Evolutionary conservation across 2,113 vertebrate genomes (phyloP).

Genomic region (Andinoacara biseriatus): DNA sequence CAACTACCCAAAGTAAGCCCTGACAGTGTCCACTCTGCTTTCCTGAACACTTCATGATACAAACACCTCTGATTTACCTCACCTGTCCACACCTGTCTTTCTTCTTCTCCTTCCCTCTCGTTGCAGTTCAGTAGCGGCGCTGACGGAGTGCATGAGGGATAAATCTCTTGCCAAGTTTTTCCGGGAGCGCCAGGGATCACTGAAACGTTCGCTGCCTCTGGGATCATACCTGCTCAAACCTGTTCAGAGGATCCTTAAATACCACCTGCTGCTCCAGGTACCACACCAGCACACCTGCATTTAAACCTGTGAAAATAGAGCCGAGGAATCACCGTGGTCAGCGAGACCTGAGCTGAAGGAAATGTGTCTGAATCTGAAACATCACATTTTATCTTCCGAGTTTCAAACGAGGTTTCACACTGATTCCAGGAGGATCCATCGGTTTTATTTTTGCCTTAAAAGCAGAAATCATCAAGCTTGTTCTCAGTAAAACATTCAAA

Average conservation of each 20-base stretch:
- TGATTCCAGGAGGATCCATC: not conserved
- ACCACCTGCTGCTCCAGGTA: slow-evolving; percentile 95
- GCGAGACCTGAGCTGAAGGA: not conserved
- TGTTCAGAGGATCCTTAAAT: slow-evolving; percentile 96
- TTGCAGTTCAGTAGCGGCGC: slow-evolving; percentile 86
- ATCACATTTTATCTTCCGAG: not conserved
- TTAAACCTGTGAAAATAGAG: not conserved
- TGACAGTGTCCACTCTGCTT: no score
- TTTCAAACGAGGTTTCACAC: not conserved
- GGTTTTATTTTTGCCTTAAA: not conserved
- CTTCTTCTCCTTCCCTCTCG: not conserved
- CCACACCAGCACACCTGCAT: not conserved
- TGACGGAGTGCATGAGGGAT: slow-evolving; percentile 92
- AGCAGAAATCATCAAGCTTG: no score
- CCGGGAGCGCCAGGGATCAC: slow-evolving; percentile 86
- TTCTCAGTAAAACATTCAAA: no score
- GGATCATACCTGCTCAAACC: slow-evolving; percentile 95
- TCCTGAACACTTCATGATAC: not conserved
- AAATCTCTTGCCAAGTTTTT: slow-evolving; percentile 90
- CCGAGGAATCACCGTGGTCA: no score
- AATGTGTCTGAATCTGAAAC: not conserved
- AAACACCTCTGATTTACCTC: not conserved
- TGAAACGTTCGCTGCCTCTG: slow-evolving; percentile 87
- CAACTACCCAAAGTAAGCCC: slow-evolving; percentile 94
- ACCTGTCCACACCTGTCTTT: not conserved